These are phyloP conservation scores for Drosophila teissieri DNA, from an alignment of 1,140 invertebrate genomes.

Conservation along the genomic window DNA sequence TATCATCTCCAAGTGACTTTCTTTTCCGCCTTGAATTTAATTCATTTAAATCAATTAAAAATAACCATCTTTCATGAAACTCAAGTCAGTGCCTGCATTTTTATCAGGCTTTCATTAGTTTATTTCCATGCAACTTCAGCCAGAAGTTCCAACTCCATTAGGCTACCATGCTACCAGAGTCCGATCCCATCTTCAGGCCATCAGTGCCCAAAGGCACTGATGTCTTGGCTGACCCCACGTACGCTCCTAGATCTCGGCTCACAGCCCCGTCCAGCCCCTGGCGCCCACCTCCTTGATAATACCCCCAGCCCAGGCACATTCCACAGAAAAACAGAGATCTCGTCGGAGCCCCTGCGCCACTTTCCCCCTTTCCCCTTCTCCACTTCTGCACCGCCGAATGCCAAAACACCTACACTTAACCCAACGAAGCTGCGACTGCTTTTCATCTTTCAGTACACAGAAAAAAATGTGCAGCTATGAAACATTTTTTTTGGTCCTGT, in stretches of 20 bases:
- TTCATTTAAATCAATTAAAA: too few species aligned
- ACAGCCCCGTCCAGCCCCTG: background rate
- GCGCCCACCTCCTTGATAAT: slow-evolving; percentile 5
- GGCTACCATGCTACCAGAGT: slow-evolving; percentile 54
- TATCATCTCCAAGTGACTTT: too few species aligned
- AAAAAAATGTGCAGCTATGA: background rate
- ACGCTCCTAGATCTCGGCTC: slow-evolving; percentile 49
- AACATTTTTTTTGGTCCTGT: too few species aligned
- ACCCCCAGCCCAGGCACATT: slow-evolving; percentile 59
- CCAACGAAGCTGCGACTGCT: slow-evolving; percentile 48
- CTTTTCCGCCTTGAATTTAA: background rate
- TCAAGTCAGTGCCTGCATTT: background rate
- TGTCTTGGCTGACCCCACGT: slow-evolving; percentile 72
- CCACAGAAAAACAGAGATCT: slow-evolving; percentile 47
- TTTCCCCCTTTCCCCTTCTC: slow-evolving; percentile 15
- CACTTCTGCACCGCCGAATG: slow-evolving; percentile 52
- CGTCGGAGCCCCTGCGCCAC: slow-evolving; percentile 18
- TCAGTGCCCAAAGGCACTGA: slow-evolving; percentile 41
- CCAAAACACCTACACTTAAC: slow-evolving; percentile 77
- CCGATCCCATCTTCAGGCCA: slow-evolving; percentile 55
- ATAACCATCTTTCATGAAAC: background rate
- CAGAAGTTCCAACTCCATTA: slow-evolving; percentile 49
- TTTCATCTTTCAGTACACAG: slow-evolving; percentile 26
- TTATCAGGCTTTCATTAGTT: slow-evolving; percentile 10
- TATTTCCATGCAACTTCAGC: slow-evolving; percentile 30